These are phyloP conservation scores for Eupleurogrammus muticus DNA, from an alignment of 2,797 vertebrate genomes.

Conservation along the genomic window DNA sequence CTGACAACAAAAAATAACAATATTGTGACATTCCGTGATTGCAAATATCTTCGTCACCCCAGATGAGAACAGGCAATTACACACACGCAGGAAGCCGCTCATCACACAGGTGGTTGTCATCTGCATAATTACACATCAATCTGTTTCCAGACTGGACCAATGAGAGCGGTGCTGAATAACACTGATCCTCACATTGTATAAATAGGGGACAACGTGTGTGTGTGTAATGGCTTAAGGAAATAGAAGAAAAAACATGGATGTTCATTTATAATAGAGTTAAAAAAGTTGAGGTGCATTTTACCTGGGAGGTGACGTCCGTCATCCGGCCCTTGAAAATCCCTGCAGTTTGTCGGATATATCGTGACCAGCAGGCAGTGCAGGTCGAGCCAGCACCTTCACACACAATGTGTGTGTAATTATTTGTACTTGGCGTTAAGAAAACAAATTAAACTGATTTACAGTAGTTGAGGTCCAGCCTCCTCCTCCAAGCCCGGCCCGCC, in stretches of 20 bases:
- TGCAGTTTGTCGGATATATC: not conserved
- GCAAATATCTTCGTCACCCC: not conserved
- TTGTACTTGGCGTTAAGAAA: constrained; percentile 25
- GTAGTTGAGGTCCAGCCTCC: constrained; percentile 6
- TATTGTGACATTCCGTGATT: not conserved
- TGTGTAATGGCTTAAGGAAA: not conserved
- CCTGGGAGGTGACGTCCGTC: not conserved
- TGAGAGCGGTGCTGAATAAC: not conserved
- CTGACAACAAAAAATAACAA: not conserved
- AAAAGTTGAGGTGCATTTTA: not conserved
- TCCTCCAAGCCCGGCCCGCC: constrained; percentile 19
- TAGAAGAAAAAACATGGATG: not conserved
- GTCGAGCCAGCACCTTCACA: not conserved
- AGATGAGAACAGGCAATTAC: not conserved
- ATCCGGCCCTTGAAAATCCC: not conserved
- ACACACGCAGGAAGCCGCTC: not conserved
- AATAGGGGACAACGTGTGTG: not conserved
- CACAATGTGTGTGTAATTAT: not conserved
- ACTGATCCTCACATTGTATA: not conserved
- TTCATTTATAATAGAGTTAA: too few relatives aligned
- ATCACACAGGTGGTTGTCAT: not conserved
- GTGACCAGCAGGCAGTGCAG: not conserved
- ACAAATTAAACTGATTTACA: constrained; percentile 40
- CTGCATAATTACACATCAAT: not conserved
- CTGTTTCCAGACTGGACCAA: not conserved